Evolutionary conservation across 2,113 vertebrate species (phyloP), one percentile per base, ranked within the genome.

Genomic region (Alethe diademata): DNA sequence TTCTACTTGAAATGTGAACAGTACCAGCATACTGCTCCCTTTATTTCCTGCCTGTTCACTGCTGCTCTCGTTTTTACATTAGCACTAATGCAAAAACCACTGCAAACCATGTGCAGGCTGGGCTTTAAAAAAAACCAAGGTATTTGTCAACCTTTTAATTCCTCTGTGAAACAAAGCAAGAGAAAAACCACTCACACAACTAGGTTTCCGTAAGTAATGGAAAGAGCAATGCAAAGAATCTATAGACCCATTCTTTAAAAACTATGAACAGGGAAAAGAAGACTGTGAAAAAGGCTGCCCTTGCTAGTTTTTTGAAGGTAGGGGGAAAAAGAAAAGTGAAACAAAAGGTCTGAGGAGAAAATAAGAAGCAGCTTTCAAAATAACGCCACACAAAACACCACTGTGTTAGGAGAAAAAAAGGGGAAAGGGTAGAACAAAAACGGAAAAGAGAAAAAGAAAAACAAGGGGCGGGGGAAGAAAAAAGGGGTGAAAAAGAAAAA

Each of bases 331-430:
- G 62, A 84, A 80, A 60, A 0, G n/a, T 38, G 62, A 73, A 93
- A 93, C 73, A 92, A 93, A 95, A 73, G 31, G 66, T 81, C 60
- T 48, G 40, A 82, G 33, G 12, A 67, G 72, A 93, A 96, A 95
- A 92, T 92, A 61, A 84, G 69, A 86, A 79, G 65, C 73, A 87
- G 75, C 75, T 93, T 96, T 93, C 72, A 86, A 95, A 91, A 69
- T 84, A 97, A 83, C 60, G 81, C 36, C 60, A 65, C 43, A 97
- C 54, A 96, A 92, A 87, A 71, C 78, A 86, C 24, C 60, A 67
- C 67, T 92, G 83, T 85, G 48, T 74, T 54, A 56, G n/a, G 28
- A 70, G 10, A 13, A 51, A 43, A 71, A 72, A 88, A 51, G 8
- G 28, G 19, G 25, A 43, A 56, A 15, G 19, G 14, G 16, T 20